Conservation (phyloP, 2,797 vertebrate genomes). For the Psittacula echo region DNA sequence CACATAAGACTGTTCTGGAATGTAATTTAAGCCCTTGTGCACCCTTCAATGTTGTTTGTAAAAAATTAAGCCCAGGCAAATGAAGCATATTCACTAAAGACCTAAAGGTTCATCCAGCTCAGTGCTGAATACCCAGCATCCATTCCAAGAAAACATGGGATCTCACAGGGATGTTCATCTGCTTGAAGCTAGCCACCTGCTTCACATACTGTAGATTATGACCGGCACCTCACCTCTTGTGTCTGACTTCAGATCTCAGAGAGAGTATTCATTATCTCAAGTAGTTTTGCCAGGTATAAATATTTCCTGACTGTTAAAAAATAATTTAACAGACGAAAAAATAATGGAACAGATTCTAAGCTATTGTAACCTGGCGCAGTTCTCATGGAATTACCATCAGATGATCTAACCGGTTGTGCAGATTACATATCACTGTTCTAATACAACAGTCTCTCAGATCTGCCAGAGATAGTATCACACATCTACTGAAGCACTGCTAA, state of each 20-base stretch:
- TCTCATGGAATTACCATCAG: background rate
- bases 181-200: background rate
- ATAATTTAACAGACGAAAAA: background rate
- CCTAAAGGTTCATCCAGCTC: background rate
- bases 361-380: background rate
- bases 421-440: background rate
- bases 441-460: background rate
- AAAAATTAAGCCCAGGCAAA: background rate
- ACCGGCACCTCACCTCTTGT: background rate
- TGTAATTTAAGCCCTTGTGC: background rate
- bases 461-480: background rate
- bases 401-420: background rate
- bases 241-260: background rate
- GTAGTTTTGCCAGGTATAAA: background rate
- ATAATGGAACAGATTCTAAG: background rate
- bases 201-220: background rate
- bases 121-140: background rate
- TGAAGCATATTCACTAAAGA: background rate
- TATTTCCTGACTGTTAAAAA: background rate
- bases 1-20: background rate
- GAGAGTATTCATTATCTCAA: background rate
- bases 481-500: conserved; percentile 9
- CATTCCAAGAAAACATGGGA: background rate
- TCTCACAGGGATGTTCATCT: background rate
- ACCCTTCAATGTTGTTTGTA: background rate